Base-by-base conservation (phyloP, 2,113 vertebrate species). In the Neoarius graeffei region DNA sequence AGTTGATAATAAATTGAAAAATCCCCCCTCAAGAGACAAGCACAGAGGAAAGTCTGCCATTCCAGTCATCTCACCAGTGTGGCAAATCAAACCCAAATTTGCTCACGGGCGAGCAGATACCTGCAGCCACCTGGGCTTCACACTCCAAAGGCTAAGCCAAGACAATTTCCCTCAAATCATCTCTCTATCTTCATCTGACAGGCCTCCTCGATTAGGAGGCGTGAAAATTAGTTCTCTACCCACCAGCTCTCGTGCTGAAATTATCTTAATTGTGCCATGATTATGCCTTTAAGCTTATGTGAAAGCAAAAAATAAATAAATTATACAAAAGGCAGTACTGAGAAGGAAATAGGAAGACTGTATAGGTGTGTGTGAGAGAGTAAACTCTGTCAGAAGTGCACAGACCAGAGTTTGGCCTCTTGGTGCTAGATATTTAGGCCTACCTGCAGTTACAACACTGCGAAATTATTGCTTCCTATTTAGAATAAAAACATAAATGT, bases 211-310 rank as follows among this genome's bases (percentile, higher is more conserved):
- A 95, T 96, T 96, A 95, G 94, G 94, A 93, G 92, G 92, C 92
- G 90, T 94, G 93, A 93, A 96, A 96, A 96, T 96, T 94, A 94
- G 94, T 96, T 96, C 95, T 95, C 93, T 96, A 90, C 95, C 95
- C 95, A 96, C 94, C 92, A 96, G 96, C 96, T 92, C 92, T 95
- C 90, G 91, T 94, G 91, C 92, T 90, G 89, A 96, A 96, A 95
- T 96, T 95, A 96, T 96, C 95, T 96, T 96, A 96, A 96, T 96
- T 96, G 94, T 96, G 93, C 93, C 92, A 92, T 96, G 95, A 96
- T 96, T 95, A 96, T 95, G 94, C 95, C 95, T 96, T 92, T 94
- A 84, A 95, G 95, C 94, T 93, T 84, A 88, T 87, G 89, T 91
- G 93, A 91, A 92, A 94, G 92, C 89, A 86, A 66, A 30, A 81